A percentile compares a stretch with the other conserved stretches of the same genome.
These are phyloP conservation scores for Malacosoma neustria DNA, from an alignment of 2,888 invertebrate genomes.

Conservation along the genomic window DNA sequence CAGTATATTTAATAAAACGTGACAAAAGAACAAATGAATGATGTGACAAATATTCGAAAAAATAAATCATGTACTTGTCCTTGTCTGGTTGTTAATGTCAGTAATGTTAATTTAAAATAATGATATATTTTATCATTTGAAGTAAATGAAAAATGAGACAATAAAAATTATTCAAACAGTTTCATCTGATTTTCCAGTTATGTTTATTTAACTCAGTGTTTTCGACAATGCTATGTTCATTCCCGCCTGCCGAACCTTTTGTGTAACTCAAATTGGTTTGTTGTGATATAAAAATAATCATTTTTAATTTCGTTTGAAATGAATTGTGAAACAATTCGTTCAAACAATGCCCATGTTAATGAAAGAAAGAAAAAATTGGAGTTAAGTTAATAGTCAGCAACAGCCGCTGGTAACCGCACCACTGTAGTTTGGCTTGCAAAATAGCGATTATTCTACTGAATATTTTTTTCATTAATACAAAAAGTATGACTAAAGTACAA, in stretches of 20 bases:
- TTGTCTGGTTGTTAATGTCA: no score
- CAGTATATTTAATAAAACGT: no score
- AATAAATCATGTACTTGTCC: no score
- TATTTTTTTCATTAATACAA: not conserved
- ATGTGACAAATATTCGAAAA: no score
- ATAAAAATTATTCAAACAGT: not conserved
- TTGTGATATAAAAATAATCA: not conserved
- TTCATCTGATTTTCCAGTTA: not conserved
- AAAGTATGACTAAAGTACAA: no score
- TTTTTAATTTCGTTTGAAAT: constrained; percentile 16
- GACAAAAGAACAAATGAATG: no score
- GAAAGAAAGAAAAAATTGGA: constrained; percentile 48
- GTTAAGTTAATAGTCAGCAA: constrained; percentile 57
- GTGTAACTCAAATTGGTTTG: not conserved
- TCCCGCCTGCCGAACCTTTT: not conserved
- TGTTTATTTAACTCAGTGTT: not conserved
- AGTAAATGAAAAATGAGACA: no score
- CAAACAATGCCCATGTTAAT: constrained; percentile 39
- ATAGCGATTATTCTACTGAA: not conserved
- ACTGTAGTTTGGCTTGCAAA: constrained; percentile 4
- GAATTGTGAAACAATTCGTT: constrained; percentile 28
- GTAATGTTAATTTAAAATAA: no score
- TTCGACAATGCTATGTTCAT: not conserved
- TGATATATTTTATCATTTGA: no score
- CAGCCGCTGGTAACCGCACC: constrained; percentile 43